Conservation (phyloP, 2,888 invertebrate genomes). For the Epistrophe eligans region DNA sequence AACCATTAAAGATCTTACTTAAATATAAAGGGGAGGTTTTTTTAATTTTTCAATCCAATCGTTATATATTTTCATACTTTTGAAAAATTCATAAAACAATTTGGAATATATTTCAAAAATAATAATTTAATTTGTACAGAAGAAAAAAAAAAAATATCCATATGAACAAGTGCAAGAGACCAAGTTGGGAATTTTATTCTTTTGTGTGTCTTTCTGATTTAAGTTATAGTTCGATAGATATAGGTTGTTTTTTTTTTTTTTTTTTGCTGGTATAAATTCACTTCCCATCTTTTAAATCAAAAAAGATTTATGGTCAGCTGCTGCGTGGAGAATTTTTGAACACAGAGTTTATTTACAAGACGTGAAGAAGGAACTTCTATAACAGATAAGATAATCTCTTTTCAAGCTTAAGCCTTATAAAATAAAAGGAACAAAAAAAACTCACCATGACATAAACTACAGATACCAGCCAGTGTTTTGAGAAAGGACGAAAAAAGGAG, state of each 20-base stretch:
- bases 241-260: constrained; percentile 1
- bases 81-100: too few species aligned
- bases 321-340: constrained; percentile 33
- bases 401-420: background rate
- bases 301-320: constrained; percentile 66
- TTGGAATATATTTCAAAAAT: too few species aligned
- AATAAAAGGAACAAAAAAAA: background rate
- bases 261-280: constrained; percentile 12
- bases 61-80: too few species aligned
- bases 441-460: constrained; percentile 17
- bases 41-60: too few species aligned
- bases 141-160: too few species aligned
- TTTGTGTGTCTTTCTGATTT: constrained; percentile 1
- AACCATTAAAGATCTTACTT: too few species aligned
- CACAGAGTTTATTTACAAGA: constrained; percentile 1
- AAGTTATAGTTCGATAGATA: constrained; percentile 13
- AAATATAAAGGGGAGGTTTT: too few species aligned
- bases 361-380: constrained; percentile 6
- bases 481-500: constrained; percentile 11
- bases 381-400: constrained; percentile 48
- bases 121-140: too few species aligned
- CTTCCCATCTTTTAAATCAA: constrained; percentile 36
- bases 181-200: too few species aligned
- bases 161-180: background rate
- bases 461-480: background rate